Conservation (phyloP, 64 coral and sea anemone species). For the Exaiptasia diaphana region DNA sequence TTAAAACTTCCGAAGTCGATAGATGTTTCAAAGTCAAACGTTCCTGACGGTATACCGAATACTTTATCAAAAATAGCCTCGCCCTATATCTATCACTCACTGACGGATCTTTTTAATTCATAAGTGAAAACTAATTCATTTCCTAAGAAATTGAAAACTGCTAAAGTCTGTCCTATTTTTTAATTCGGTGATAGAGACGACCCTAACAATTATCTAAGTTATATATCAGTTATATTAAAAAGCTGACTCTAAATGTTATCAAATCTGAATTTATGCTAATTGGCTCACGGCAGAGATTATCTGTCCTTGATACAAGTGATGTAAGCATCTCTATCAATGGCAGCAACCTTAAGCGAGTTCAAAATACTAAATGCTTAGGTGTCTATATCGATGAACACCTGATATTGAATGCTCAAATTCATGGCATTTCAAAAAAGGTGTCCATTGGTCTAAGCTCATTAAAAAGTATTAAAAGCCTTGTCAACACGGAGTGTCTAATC, state of each 20-base stretch:
- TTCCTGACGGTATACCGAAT: neutral
- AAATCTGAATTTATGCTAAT: slow-evolving; percentile 20
- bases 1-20: neutral
- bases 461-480: slow-evolving; percentile 17
- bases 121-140: neutral
- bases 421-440: neutral
- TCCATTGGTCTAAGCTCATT: neutral
- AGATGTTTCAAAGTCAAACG: slow-evolving; percentile 1
- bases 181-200: neutral
- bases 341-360: neutral
- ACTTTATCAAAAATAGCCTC: neutral
- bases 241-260: slow-evolving; percentile 4
- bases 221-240: too few species aligned
- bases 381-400: neutral
- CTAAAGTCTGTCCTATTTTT: slow-evolving; percentile 6
- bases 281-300: neutral
- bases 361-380: neutral
- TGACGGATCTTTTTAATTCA: neutral
- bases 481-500: neutral
- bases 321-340: neutral
- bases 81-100: neutral
- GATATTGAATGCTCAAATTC: neutral
- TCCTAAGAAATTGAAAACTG: neutral
- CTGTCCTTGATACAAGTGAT: neutral
- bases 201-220: neutral